Evolutionary conservation across 1,140 invertebrate genomes (phyloP).

Genomic region (Trachymyrmex septentrionalis): DNA sequence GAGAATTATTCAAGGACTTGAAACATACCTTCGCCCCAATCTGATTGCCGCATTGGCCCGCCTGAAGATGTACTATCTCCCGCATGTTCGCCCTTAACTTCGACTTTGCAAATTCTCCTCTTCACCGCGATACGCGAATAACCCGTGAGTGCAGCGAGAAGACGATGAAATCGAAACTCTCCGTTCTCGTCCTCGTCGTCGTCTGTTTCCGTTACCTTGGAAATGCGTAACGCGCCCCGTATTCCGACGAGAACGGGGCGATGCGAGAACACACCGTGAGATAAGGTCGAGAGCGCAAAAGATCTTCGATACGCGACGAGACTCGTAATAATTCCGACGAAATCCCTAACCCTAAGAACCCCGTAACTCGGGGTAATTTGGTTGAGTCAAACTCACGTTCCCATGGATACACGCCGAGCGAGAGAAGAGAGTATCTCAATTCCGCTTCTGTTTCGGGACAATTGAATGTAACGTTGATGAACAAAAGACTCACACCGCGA

Average conservation of each 20-base stretch:
- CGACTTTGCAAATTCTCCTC: not conserved
- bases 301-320: conserved; percentile 30
- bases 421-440: conserved; percentile 32
- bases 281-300: not conserved
- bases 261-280: not conserved
- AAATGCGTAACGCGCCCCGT: conserved; percentile 17
- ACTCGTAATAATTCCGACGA: conserved; percentile 45
- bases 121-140: not conserved
- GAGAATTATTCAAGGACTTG: not conserved
- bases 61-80: conserved; percentile 97
- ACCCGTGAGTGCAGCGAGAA: not conserved
- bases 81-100: conserved; percentile 90
- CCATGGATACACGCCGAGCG: conserved; percentile 30
- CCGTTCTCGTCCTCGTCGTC: conserved; percentile 64
- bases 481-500: conserved; percentile 47
- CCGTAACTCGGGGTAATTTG: conserved; percentile 52
- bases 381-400: conserved; percentile 48
- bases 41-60: conserved; percentile 97
- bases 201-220: conserved; percentile 67
- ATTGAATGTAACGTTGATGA: conserved; percentile 54
- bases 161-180: conserved; percentile 29
- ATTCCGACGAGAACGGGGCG: not conserved
- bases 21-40: conserved; percentile 95
- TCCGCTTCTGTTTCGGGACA: conserved; percentile 53
- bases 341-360: conserved; percentile 62